Base-by-base conservation (phyloP, 2,888 invertebrate species). In the Callinectes sapidus region DNA sequence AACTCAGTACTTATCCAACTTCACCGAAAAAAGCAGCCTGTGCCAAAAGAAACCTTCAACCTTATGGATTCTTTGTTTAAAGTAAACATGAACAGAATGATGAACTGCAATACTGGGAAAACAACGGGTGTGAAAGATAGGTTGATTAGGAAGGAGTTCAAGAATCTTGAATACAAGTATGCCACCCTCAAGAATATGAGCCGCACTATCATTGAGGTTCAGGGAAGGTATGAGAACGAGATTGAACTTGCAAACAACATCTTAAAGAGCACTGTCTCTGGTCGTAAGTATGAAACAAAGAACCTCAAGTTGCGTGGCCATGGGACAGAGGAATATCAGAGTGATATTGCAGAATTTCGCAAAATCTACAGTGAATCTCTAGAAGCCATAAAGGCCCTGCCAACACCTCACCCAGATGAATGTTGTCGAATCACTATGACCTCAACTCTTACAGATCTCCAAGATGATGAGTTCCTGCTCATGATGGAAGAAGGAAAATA, bases 351-450 rank as follows among this genome's bases (percentile, higher is more conserved):
- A 39, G 54, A 48, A 13, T 94, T 94, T 81, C 42, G 23, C 61
- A 23, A 91, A 5, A 10, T 91, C 0, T 94, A 92, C 23, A 61
- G 66, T 5, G 54, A 87, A 1, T 16, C n/a, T 8, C 66, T 87
- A 61, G 66, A 54, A 0, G 23, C 77, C 2, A 92, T 94, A 55
- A 48, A 66, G 23, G 66, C 54, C n/a, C 61, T 94, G 23, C 90
- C 91, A n/a, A n/a, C 85, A 16, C 91, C 93, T 54, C 35, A 85
- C 14, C 89, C 93, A 66, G 94, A 94, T 10, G 94, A 94, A 16
- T 94, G 94, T 86, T 94, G 94, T 77, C 85, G 94, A 35, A 85
- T 94, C 35, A 88, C 90, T 10, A 89, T 94, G 85, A 32, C 91
- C 16, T 94, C 94, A 39, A 93, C 92, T 42, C 39, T 94, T 23